Percentiles rank a stretch among this genome's conserved stretches.
Conservation (phyloP, 2,888 invertebrate species). For the Scaptomyza flava region DNA sequence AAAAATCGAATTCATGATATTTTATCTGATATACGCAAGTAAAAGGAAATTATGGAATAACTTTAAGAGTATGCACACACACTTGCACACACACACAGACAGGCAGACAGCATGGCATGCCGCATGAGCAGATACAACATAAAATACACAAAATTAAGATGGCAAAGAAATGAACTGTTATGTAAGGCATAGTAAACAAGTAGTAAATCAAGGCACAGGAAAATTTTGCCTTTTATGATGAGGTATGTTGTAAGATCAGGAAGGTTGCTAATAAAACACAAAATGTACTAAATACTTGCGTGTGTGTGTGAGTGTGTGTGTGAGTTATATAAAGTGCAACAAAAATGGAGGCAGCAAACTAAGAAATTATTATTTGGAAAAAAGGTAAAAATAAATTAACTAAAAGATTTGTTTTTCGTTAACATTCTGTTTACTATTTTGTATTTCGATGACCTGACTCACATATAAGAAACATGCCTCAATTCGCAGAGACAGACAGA, state of each 20-base stretch:
- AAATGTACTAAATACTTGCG: constrained; percentile 9
- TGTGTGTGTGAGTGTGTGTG: constrained; percentile 4
- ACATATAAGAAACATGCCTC: constrained; percentile 30
- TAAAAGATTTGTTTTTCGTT: constrained; percentile 15
- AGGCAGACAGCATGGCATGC: constrained; percentile 37
- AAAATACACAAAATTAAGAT: constrained; percentile 15
- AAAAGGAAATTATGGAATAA: constrained; percentile 27
- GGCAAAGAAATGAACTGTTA: constrained; percentile 15
- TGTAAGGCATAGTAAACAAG: constrained; percentile 48
- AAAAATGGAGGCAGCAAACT: constrained; percentile 21
- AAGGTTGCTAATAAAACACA: constrained; percentile 44
- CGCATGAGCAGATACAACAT: constrained; percentile 28
- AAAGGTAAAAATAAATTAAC: constrained; percentile 3
- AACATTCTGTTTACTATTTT: constrained; percentile 4
- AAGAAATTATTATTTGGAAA: constrained; percentile 7
- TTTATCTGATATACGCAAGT: neutral
- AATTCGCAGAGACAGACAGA: constrained; percentile 11
- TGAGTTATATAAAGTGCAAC: constrained; percentile 23
- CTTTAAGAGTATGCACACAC: constrained; percentile 26
- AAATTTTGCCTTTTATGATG: constrained; percentile 19
- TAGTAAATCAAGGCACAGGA: constrained; percentile 44
- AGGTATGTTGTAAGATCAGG: constrained; percentile 24
- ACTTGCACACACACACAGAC: constrained; percentile 18
- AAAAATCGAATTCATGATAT: constrained; percentile 12
- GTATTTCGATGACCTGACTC: constrained; percentile 2